These are phyloP conservation scores for Podotricha telesiphe DNA, from an alignment of 2,888 invertebrate genomes.

Conservation along the genomic window DNA sequence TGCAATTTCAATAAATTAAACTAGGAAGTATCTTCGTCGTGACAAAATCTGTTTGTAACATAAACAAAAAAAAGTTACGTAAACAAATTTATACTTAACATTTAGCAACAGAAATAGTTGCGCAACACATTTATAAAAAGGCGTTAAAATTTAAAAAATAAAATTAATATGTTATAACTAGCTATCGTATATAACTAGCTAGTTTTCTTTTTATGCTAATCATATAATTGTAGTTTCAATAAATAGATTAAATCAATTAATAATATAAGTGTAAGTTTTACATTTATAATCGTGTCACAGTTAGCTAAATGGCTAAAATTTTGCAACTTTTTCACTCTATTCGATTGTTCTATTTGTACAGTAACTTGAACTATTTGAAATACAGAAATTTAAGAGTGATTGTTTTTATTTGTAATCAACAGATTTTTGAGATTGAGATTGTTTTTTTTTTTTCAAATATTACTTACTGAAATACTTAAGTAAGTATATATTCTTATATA, in stretches of 20 bases:
- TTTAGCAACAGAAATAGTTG: neutral
- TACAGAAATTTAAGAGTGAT: neutral
- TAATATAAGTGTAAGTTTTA: neutral
- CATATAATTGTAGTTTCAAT: neutral
- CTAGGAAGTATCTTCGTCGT: neutral
- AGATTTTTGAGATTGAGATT: no score
- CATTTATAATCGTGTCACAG: neutral
- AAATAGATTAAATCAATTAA: neutral
- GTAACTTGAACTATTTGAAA: constrained; percentile 4
- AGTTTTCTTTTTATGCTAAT: neutral
- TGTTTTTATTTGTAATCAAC: constrained; percentile 1
- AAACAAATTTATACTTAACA: neutral
- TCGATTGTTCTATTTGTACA: neutral
- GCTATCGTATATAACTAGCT: neutral
- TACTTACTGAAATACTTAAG: no score
- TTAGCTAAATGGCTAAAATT: neutral
- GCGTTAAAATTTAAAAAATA: neutral
- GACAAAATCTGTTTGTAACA: neutral
- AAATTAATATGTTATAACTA: neutral
- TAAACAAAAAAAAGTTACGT: constrained; percentile 1
- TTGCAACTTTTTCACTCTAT: constrained; percentile 3
- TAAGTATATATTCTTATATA: no score
- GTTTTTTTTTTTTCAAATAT: no score
- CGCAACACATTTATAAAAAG: neutral
- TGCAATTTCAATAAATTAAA: neutral